A percentile compares a stretch with the other conserved stretches of the same genome.
phyloP scores from a whole-genome alignment of 2,797 vertebrate genomes.

The Natrix natrix region DNA sequence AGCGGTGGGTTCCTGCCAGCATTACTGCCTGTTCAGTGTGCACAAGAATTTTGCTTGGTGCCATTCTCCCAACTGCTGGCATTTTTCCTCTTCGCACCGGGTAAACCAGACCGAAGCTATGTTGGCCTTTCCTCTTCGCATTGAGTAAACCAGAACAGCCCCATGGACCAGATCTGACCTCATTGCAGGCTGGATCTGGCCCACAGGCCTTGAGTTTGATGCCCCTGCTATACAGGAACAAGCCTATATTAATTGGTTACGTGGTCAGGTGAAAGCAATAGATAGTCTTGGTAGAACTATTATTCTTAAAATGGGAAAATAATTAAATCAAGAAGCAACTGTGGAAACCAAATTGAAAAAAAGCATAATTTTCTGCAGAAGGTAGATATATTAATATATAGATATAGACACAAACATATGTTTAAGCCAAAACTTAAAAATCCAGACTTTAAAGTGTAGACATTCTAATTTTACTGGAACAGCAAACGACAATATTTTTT shows the following conservation, averaged over 20 bases:
- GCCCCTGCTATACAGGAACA: no score
- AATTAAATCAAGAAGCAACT: neutral
- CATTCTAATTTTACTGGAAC: neutral
- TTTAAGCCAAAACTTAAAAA: neutral
- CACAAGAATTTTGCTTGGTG: neutral
- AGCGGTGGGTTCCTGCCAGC: neutral
- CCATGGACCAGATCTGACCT: no score
- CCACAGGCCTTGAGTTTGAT: no score
- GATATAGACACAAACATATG: neutral
- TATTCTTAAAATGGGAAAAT: neutral
- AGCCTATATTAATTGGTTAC: no score
- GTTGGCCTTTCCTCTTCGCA: no score
- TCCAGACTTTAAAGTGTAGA: neutral
- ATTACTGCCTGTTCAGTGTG: no score
- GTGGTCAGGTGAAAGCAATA: no score
- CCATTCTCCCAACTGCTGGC: no score
- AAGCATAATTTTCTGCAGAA: neutral
- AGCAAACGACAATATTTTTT: neutral
- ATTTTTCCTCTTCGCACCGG: no score
- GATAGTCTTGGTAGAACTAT: neutral
- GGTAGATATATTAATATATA: neutral
- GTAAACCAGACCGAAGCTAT: no score
- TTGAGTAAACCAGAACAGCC: no score
- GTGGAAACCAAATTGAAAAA: neutral
- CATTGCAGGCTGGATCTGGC: no score